Base-by-base conservation (phyloP, 1,140 invertebrate species). In the Lasioglossum albipes region DNA sequence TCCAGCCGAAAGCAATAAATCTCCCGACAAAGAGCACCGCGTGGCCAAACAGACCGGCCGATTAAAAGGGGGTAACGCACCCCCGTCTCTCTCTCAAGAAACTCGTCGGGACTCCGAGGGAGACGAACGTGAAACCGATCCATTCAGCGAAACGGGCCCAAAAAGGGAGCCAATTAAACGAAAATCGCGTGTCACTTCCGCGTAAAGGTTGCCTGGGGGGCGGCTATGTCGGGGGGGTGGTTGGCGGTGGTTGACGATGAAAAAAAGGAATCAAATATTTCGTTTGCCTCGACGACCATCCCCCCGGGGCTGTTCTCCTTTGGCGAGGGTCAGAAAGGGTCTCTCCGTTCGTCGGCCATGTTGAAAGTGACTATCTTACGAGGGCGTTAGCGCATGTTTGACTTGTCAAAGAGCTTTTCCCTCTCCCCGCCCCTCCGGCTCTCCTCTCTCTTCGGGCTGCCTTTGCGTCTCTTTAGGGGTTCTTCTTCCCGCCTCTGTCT, bases 381-480 rank as follows among this genome's bases (percentile, higher is more conserved):
- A 82, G 81, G 81, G 81, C 62, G 76, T 82, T 82, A 82, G 81
- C 76, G 81, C 76, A 82, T 82, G 81, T 82, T 82, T 82, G 81
- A 82, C 81, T 82, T 82, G 81, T 82, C 81, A 82, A 82, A 82
- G 81, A 82, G 81, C 76, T 54, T 59, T n/a, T 20, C 18, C 57
- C 57, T n/a, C 52, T 59, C 27, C 13, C 31, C 69, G 20, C 10
- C 12, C n/a, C 16, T 10, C 4, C 20, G 22, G 20, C 61, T 16
- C 10, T 13, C 20, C 22, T 41, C 64, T 16, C 62, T 27, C 66
- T 45, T 49, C 45, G 20, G 65, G 22, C 62, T 74, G 74, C 75
- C 75, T 81, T 81, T 76, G 79, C 79, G 61, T 81, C 75, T 81
- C 79, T 81, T 77, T 71, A 70, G 79, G 65, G 75, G 67, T 81